Percentiles rank a stretch among this genome's conserved stretches.
phyloP scores from a whole-genome alignment of 2,797 vertebrate species.

The Leptatherina wallacei region DNA sequence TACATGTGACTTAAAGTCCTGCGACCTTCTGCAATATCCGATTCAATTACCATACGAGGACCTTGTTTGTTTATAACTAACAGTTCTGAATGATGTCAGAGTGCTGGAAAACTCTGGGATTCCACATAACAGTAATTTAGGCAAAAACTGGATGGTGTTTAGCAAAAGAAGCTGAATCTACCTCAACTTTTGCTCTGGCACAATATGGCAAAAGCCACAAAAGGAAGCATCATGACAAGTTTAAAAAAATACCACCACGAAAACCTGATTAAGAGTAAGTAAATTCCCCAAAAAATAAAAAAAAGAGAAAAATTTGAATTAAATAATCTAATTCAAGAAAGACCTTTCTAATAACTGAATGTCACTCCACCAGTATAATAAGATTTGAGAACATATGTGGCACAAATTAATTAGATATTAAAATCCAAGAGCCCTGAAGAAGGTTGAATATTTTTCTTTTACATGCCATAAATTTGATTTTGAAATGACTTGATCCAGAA shows the following conservation, averaged over 20 bases:
- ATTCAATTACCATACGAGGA: neutral
- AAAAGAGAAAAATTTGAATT: neutral
- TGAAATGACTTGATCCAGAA: conserved; percentile 2
- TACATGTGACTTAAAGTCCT: neutral
- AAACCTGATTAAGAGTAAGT: neutral
- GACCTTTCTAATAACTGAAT: neutral
- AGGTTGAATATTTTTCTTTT: neutral
- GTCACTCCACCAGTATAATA: neutral
- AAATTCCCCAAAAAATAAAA: neutral
- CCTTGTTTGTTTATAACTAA: neutral
- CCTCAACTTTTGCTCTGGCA: neutral
- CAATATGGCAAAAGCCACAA: neutral
- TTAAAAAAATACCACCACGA: neutral
- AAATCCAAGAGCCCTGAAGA: conserved; percentile 12
- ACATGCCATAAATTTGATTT: conserved; percentile 1
- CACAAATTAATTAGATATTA: conserved; percentile 20
- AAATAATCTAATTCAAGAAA: neutral
- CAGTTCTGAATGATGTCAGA: neutral
- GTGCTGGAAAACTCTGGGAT: neutral
- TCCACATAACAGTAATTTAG: neutral
- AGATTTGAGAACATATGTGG: conserved; percentile 6
- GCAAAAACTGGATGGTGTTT: neutral
- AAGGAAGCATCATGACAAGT: neutral
- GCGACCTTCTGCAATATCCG: neutral
- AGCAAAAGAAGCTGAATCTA: neutral